A percentile compares a stretch with the other conserved stretches of the same genome.
Evolutionary conservation across 2,797 vertebrate species (phyloP).

Genomic region (Coregonus suidteri): DNA sequence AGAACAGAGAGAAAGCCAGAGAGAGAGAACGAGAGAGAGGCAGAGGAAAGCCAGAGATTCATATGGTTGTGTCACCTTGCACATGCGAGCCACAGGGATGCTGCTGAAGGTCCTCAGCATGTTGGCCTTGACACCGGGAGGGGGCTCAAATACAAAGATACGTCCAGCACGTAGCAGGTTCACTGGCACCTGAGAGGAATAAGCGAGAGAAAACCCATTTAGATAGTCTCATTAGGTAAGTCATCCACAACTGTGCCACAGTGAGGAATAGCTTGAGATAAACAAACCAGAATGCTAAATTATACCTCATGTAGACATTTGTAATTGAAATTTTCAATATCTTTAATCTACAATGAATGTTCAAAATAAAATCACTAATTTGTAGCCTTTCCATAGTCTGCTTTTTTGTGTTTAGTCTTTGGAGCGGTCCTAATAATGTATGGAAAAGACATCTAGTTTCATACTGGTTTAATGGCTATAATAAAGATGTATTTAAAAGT

Average conservation of each 20-base stretch:
- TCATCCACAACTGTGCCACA: background rate
- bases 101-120: conserved; percentile 98
- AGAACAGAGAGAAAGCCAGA: background rate
- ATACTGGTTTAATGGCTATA: too few relatives aligned
- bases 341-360: too few relatives aligned
- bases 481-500: too few relatives aligned
- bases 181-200: conserved; percentile 85
- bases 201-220: background rate
- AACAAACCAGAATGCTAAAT: too few relatives aligned
- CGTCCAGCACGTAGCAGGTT: conserved; percentile 94
- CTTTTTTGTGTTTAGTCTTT: too few relatives aligned
- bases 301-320: too few relatives aligned
- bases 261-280: too few relatives aligned
- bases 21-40: background rate
- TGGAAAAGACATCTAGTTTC: too few relatives aligned
- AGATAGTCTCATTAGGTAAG: background rate
- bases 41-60: background rate
- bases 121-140: conserved; percentile 97
- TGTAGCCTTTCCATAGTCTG: too few relatives aligned
- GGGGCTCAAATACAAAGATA: conserved; percentile 97
- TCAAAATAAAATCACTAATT: too few relatives aligned
- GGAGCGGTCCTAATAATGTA: too few relatives aligned
- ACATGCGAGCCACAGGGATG: conserved; percentile 95
- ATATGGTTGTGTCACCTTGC: conserved; percentile 80
- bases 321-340: too few relatives aligned